Percentiles rank a stretch among this genome's conserved stretches.
phyloP scores from a whole-genome alignment of 2,113 vertebrate genomes.

The Thamnophis sirtalis region DNA sequence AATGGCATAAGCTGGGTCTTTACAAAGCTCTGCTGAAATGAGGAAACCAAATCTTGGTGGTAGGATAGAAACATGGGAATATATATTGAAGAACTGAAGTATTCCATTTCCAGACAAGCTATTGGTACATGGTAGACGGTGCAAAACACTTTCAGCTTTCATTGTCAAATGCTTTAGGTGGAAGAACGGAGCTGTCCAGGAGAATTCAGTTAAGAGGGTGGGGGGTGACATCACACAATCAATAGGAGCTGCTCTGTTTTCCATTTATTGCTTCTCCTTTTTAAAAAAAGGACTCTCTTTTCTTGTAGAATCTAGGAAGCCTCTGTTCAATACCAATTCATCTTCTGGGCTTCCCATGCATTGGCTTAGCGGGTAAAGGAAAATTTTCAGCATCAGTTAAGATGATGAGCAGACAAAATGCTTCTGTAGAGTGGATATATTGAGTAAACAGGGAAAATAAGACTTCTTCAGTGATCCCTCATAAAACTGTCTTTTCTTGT shows the following conservation, averaged over 20 bases:
- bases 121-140: slow-evolving; percentile 40
- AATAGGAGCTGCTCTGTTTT: slow-evolving; percentile 62
- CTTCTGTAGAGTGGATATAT: neutral
- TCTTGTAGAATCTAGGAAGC: slow-evolving; percentile 53
- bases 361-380: slow-evolving; percentile 37
- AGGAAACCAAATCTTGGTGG: slow-evolving; percentile 54
- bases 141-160: neutral
- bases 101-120: slow-evolving; percentile 57
- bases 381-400: slow-evolving; percentile 41
- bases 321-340: slow-evolving; percentile 62
- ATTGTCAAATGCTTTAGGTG: neutral
- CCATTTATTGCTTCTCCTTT: slow-evolving; percentile 58
- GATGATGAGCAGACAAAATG: slow-evolving; percentile 20
- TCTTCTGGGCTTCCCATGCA: slow-evolving; percentile 49
- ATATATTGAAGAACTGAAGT: slow-evolving; percentile 61
- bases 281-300: slow-evolving; percentile 57
- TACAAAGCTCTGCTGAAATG: slow-evolving; percentile 54
- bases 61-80: slow-evolving; percentile 62
- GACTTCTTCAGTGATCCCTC: neutral
- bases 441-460: slow-evolving; percentile 5
- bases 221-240: slow-evolving; percentile 56
- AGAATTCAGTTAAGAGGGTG: slow-evolving; percentile 56
- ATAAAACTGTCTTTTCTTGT: accelerated
- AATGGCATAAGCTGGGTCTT: slow-evolving; percentile 47
- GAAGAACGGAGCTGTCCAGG: neutral